phyloP scores from a whole-genome alignment of 2,888 invertebrate species.

The Nezara viridula region DNA sequence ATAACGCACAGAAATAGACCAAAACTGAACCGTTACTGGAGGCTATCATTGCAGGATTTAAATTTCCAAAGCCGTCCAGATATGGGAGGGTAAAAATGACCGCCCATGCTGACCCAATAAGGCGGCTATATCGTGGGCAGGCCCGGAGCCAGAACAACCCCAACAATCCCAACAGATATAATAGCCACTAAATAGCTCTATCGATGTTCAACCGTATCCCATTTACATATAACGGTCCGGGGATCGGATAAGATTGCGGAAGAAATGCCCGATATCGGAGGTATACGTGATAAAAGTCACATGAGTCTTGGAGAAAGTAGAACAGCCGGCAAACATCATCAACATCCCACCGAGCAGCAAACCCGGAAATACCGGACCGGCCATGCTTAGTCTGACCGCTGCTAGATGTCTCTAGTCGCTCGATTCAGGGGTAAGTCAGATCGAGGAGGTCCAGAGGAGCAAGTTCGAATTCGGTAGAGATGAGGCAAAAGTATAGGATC shows the following conservation, averaged over 20 bases:
- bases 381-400: neutral
- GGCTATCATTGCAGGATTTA: neutral
- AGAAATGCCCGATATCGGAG: conserved; percentile 42
- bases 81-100: neutral
- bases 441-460: neutral
- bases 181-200: conserved; percentile 27
- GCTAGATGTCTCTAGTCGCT: neutral
- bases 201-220: neutral
- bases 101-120: conserved; percentile 15
- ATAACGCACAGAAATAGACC: neutral
- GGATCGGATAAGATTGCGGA: conserved; percentile 46
- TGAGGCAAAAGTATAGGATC: too few species aligned
- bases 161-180: conserved; percentile 20
- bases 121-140: neutral
- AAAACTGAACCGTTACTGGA: neutral
- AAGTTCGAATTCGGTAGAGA: neutral
- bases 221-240: conserved; percentile 36
- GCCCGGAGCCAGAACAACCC: neutral
- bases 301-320: conserved; percentile 55
- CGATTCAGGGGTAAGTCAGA: neutral
- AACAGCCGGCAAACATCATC: conserved; percentile 2
- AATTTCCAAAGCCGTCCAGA: neutral
- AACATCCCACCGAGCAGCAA: conserved; percentile 34
- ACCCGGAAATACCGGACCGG: conserved; percentile 34
- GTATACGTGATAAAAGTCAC: conserved; percentile 51